phyloP scores from a whole-genome alignment of 92 coral and sea anemone genomes.

The Siderastrea radians region DNA sequence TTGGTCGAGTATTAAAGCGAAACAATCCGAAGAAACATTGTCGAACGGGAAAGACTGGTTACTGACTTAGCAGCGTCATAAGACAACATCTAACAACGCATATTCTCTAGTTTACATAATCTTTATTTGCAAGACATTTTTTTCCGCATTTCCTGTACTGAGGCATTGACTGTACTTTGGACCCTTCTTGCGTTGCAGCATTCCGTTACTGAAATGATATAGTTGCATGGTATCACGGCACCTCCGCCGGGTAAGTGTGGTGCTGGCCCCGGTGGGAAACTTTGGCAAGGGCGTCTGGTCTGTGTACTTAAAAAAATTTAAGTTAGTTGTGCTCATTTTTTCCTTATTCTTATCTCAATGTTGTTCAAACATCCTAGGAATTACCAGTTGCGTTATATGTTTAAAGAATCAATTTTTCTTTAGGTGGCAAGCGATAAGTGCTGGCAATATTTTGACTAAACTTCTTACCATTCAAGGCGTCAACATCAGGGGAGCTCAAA shows the following conservation, averaged over 20 bases:
- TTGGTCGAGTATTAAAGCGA: too few species aligned
- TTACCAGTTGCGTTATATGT: neutral
- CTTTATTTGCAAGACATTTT: neutral
- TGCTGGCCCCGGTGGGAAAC: constrained; percentile 59
- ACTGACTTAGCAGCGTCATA: too few species aligned
- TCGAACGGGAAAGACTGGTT: too few species aligned
- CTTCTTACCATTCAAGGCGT: neutral
- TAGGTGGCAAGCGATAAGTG: too few species aligned
- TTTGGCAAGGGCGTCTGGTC: constrained; percentile 41
- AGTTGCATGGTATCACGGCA: constrained; percentile 53
- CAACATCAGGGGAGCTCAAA: neutral
- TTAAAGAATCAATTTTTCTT: too few species aligned
- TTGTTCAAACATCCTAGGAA: neutral
- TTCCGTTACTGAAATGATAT: neutral
- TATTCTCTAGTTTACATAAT: neutral
- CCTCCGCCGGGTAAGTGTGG: constrained; percentile 36
- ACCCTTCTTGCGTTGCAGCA: too few species aligned
- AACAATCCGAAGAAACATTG: too few species aligned
- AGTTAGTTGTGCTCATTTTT: too few species aligned
- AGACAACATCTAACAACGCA: too few species aligned
- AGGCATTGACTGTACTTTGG: neutral
- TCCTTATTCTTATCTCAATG: neutral
- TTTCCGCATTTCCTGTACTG: constrained; percentile 19
- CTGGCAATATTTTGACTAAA: too few species aligned
- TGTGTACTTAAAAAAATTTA: neutral